Base-by-base conservation (phyloP, 2,797 vertebrate species). In the Chelonia mydas region DNA sequence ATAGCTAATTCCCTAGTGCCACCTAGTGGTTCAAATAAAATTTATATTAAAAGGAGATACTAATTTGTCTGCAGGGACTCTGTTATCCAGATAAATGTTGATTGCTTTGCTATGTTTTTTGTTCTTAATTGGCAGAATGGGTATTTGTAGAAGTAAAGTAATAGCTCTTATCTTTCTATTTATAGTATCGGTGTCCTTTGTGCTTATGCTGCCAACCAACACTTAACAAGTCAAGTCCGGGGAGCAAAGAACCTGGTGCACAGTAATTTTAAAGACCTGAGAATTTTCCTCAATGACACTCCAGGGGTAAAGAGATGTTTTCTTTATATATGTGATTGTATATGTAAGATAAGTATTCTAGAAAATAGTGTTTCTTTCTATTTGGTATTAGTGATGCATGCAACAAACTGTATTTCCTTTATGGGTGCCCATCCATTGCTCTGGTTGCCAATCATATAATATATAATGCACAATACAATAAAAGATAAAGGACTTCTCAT, bases 211-310 rank as follows among this genome's bases (percentile, higher is more conserved):
- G 99, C 99, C 92, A 99, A 99, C 98, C 99, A 99, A 96, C 99
- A 99, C 97, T 98, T 99, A 94, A 99, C 99, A 94, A 99, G 98
- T 50, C 98, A 99, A 97, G 95, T 99, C 91, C 98, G 98, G 97
- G 98, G 98, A 97, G 98, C 99, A 84, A 98, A 97, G 95, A 97
- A 97, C 28, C 94, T 99, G 97, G 98, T 99, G 86, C 99, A 99
- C 96, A 99, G 98, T 98, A 99, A 99, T 97, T 98, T 99, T 97
- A 99, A 98, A 96, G 99, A 99, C 97, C 92, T 99, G 97, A 98
- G 98, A 95, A 98, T 98, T 74, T 98, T 99, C 31, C 97, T 98
- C 89, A 99, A 98, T 5, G 97, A 98, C 92, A 98, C 99, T 12
- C 99, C 99, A 31, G 97, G 94, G 98, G 99, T 99, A 99, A 98